These are phyloP conservation scores for Vulpes lagopus DNA, from an alignment of 2,113 vertebrate genomes.

Conservation along the genomic window DNA sequence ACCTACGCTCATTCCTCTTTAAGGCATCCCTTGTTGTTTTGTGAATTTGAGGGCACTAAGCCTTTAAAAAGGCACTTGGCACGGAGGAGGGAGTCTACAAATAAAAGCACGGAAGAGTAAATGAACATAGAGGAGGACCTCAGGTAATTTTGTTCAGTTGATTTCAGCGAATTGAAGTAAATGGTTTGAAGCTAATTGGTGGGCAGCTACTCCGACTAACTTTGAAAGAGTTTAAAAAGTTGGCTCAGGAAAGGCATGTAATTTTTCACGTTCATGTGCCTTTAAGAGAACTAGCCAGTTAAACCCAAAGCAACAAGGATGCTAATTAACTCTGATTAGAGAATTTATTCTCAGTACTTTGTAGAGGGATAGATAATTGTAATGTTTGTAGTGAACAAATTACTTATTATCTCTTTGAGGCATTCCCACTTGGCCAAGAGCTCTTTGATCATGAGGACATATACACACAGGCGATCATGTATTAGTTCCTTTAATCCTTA, in stretches of 20 bases:
- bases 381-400: conserved; percentile 83
- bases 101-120: not conserved
- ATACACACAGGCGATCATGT: conserved; percentile 74
- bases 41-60: not conserved
- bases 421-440: conserved; percentile 74
- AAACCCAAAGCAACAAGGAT: conserved; percentile 73
- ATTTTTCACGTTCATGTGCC: conserved; percentile 58
- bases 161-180: conserved; percentile 44
- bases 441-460: conserved; percentile 81
- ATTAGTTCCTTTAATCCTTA: conserved; percentile 82
- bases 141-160: not conserved
- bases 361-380: conserved; percentile 81
- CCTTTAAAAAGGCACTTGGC: not conserved
- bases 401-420: conserved; percentile 83
- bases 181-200: conserved; percentile 17
- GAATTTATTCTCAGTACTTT: conserved; percentile 82
- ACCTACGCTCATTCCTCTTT: not conserved
- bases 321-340: conserved; percentile 84
- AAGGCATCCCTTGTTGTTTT: not conserved
- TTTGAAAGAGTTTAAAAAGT: conserved; percentile 49
- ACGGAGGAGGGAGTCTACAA: not conserved
- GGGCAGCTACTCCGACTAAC: not conserved
- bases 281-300: conserved; percentile 77
- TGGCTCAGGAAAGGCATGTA: not conserved
- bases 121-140: not conserved